Evolutionary conservation across 2,888 invertebrate species (phyloP).

Genomic region (Dyspetes luteomarginatus): DNA sequence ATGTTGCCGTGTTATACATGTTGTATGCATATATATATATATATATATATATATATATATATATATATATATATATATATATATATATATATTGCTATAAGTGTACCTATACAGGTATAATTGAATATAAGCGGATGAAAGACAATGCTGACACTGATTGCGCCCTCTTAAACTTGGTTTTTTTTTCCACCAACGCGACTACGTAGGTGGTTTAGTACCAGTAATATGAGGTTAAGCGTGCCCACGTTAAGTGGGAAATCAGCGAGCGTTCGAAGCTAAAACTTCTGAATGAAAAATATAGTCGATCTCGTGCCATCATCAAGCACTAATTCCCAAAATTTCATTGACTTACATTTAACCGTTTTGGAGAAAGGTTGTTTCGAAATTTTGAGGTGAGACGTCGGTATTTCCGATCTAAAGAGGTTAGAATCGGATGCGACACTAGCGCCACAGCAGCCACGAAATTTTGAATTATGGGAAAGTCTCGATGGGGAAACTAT

Average conservation of each 20-base stretch:
- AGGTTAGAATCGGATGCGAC: no score
- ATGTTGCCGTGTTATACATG: neutral
- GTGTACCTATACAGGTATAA: neutral
- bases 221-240: neutral
- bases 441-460: no score
- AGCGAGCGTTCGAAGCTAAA: neutral
- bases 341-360: neutral
- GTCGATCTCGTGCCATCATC: neutral
- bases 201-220: neutral
- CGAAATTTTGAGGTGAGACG: no score
- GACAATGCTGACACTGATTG: slow-evolving; percentile 49
- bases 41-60: neutral
- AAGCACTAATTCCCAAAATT: neutral
- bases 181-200: slow-evolving; percentile 6
- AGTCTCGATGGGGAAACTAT: no score
- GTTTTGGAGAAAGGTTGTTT: no score
- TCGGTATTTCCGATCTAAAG: no score
- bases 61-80: neutral
- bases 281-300: neutral
- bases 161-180: slow-evolving; percentile 22
- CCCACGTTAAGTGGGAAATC: neutral
- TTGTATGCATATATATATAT: neutral
- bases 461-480: no score
- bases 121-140: slow-evolving; percentile 5
- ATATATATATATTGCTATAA: neutral